Conservation (phyloP, 2,113 vertebrate genomes). For the Lipotes vexillifer region DNA sequence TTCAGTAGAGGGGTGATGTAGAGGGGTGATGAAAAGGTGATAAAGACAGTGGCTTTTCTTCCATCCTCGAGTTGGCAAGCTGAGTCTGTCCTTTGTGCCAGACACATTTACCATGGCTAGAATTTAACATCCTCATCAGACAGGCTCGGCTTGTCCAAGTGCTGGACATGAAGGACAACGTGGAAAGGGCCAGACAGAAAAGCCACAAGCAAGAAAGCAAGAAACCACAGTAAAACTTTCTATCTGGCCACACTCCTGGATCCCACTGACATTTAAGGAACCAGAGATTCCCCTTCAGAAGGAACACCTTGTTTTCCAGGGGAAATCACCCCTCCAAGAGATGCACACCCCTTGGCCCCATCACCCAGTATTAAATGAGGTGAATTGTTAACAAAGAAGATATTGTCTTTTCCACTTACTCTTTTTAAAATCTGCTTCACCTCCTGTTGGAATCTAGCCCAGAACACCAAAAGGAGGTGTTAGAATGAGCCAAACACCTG, state of each 20-base stretch:
- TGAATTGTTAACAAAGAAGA: not conserved
- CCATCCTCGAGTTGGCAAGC: not conserved
- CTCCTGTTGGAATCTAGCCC: not conserved
- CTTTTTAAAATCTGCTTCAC: not conserved
- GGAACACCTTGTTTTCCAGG: not conserved
- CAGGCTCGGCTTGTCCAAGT: not conserved
- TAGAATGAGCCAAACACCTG: not conserved
- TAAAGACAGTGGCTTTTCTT: not conserved
- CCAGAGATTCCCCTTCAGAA: not conserved
- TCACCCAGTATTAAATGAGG: not conserved
- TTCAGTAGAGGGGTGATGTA: not conserved
- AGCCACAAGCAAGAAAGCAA: not conserved
- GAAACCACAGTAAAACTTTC: rapidly evolving
- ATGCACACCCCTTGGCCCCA: not conserved
- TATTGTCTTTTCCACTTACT: not conserved
- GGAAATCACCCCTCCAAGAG: not conserved
- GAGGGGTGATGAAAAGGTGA: not conserved
- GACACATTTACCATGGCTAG: not conserved
- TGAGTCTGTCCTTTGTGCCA: not conserved
- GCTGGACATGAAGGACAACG: not conserved
- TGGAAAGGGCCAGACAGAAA: not conserved
- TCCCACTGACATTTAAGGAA: not conserved
- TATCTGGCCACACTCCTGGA: not conserved
- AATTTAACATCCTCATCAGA: not conserved
- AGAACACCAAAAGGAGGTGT: not conserved